These are phyloP conservation scores for Rhingia rostrata DNA, from an alignment of 2,888 invertebrate species.

Conservation along the genomic window DNA sequence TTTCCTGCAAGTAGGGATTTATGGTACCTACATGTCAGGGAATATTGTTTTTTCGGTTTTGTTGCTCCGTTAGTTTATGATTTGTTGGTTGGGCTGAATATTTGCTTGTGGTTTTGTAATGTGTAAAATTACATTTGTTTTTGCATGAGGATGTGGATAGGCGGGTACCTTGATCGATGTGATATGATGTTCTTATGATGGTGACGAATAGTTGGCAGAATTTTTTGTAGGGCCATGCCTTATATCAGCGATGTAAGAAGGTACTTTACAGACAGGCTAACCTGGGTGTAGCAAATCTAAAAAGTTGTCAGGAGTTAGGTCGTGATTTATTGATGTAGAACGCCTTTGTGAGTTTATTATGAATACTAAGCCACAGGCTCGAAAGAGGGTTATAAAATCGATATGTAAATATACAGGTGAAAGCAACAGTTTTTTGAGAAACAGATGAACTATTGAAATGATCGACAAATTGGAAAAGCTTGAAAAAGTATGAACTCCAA, in stretches of 20 bases:
- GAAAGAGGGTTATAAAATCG: no score
- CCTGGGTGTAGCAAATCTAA: no score
- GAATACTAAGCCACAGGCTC: no score
- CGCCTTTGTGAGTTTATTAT: no score
- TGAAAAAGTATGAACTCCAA: no score
- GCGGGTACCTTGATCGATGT: not conserved
- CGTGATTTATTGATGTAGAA: no score
- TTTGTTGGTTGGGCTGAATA: slow-evolving; percentile 27
- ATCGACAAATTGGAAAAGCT: no score
- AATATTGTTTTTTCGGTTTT: slow-evolving; percentile 18
- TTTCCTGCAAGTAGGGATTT: slow-evolving; percentile 67
- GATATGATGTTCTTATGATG: slow-evolving; percentile 13
- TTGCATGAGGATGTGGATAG: not conserved
- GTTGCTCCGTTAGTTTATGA: no score
- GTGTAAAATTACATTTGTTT: slow-evolving; percentile 48
- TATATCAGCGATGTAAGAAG: slow-evolving; percentile 13
- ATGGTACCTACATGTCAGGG: slow-evolving; percentile 48
- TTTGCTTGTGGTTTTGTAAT: slow-evolving; percentile 35
- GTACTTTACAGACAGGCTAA: not conserved
- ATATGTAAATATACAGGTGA: no score
- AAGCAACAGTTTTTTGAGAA: no score
- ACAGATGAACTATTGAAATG: no score
- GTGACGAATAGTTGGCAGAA: slow-evolving; percentile 20
- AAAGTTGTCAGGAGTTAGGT: no score
- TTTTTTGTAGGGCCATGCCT: slow-evolving; percentile 1